phyloP scores from a whole-genome alignment of 2,888 invertebrate genomes.

The Tanypteryx hageni region DNA sequence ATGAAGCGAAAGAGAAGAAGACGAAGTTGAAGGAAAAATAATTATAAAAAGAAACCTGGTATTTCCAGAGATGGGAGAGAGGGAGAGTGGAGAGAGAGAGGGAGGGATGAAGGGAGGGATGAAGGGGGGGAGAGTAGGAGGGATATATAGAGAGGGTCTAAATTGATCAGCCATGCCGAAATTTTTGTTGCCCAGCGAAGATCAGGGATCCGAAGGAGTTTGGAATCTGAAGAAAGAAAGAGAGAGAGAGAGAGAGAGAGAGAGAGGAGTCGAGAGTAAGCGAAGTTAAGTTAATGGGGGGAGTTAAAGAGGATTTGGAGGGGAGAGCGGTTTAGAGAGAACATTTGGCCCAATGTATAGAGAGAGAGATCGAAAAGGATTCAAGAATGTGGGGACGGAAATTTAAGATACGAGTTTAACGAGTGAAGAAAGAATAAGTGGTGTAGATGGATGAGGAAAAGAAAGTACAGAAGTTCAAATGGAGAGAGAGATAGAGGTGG shows the following conservation, averaged over 20 bases:
- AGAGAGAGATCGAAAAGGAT: not conserved
- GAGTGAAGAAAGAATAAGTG: slow-evolving; percentile 6
- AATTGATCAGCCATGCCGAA: slow-evolving; percentile 23
- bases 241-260: not conserved
- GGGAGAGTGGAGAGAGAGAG: too few relatives aligned
- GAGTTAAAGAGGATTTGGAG: not conserved
- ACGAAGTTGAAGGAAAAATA: not conserved
- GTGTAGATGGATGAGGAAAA: not conserved
- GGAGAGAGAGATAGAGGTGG: not conserved
- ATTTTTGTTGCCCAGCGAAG: slow-evolving; percentile 22
- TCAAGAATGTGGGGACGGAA: not conserved
- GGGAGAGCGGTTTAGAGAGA: not conserved
- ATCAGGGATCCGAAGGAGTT: not conserved
- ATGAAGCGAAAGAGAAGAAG: not conserved
- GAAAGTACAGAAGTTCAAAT: too few relatives aligned
- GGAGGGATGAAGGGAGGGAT: too few relatives aligned
- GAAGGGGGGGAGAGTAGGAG: too few relatives aligned
- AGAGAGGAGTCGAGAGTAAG: not conserved
- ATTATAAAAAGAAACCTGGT: not conserved
- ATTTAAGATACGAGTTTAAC: not conserved
- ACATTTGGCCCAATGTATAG: not conserved
- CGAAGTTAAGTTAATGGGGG: not conserved
- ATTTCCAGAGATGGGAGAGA: too few relatives aligned
- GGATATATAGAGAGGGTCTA: not conserved
- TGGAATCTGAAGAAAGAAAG: not conserved